Percentiles rank a stretch among this genome's conserved stretches.
These are phyloP conservation scores for Gulo gulo DNA, from an alignment of 2,113 vertebrate species.

Conservation along the genomic window DNA sequence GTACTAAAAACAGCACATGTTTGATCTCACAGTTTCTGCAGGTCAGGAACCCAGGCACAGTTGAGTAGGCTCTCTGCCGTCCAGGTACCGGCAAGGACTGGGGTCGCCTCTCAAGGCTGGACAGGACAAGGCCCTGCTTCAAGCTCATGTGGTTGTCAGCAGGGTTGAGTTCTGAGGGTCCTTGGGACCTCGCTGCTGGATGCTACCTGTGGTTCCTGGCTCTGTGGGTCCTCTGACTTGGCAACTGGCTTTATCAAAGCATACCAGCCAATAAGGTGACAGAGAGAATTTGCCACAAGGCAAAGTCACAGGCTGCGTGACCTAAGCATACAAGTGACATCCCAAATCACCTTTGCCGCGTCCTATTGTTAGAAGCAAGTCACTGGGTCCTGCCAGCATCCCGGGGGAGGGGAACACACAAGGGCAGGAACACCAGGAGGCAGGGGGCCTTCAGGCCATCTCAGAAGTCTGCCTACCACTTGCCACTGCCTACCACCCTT, in stretches of 20 bases:
- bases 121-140: neutral
- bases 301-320: neutral
- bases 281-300: neutral
- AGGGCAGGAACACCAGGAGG: neutral
- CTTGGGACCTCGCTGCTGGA: neutral
- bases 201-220: neutral
- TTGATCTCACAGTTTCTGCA: neutral
- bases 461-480: neutral
- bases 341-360: neutral
- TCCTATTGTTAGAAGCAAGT: neutral
- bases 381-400: neutral
- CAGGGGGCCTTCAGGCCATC: neutral
- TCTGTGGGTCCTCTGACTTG: neutral
- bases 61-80: neutral
- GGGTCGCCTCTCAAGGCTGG: neutral
- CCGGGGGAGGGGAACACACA: neutral
- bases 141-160: rapidly evolving
- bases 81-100: neutral
- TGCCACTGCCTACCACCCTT: too few relatives aligned
- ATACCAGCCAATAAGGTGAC: neutral
- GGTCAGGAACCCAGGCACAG: neutral
- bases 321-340: neutral
- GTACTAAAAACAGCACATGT: too few relatives aligned
- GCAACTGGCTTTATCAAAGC: neutral
- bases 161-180: neutral